Percentiles rank a stretch among this genome's conserved stretches.
Conservation (phyloP, 2,113 vertebrate species). For the Chaenocephalus aceratus region DNA sequence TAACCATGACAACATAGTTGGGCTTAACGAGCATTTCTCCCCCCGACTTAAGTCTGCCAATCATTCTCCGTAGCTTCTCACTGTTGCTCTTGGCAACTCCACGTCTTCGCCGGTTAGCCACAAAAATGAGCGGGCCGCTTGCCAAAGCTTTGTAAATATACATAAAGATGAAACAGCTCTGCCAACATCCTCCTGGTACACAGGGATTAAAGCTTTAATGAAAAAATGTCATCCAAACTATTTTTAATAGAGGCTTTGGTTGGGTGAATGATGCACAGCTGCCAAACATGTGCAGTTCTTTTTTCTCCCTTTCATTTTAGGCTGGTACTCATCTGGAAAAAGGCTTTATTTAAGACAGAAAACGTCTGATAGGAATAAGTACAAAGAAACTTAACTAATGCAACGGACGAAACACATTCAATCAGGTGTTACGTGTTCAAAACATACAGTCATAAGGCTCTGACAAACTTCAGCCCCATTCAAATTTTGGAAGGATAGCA, state of each 20-base stretch:
- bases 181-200: conserved; percentile 55
- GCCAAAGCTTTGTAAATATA: conserved; percentile 70
- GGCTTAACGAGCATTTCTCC: conserved; percentile 64
- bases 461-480: not conserved
- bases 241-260: conserved; percentile 60
- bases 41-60: conserved; percentile 44
- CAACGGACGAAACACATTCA: not conserved
- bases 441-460: not conserved
- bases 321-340: conserved; percentile 26
- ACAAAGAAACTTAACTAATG: not conserved
- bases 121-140: conserved; percentile 60
- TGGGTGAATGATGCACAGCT: conserved; percentile 56
- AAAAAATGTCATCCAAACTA: conserved; percentile 57
- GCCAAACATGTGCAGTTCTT: conserved; percentile 50
- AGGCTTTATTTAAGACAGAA: conserved; percentile 14
- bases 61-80: conserved; percentile 50
- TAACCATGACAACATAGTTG: conserved; percentile 65
- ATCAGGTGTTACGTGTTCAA: not conserved
- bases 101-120: conserved; percentile 65
- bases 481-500: no score
- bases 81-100: conserved; percentile 73
- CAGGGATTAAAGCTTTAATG: conserved; percentile 56
- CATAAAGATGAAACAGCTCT: conserved; percentile 57
- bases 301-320: not conserved
- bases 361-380: conserved; percentile 2